phyloP scores from a whole-genome alignment of 2,797 vertebrate species.

The Sebastes iracundus region DNA sequence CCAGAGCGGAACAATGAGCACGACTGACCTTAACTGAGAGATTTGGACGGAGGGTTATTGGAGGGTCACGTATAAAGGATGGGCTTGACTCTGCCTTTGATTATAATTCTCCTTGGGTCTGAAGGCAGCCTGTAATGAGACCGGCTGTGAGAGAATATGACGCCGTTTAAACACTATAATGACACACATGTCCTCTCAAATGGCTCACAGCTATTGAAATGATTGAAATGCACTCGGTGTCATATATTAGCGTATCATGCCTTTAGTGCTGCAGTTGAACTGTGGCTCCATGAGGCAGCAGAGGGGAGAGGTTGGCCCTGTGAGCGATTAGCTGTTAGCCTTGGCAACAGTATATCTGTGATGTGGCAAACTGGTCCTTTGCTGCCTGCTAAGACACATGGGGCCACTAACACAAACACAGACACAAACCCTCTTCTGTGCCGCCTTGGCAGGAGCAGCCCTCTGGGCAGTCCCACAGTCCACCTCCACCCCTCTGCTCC shows the following conservation, averaged over 20 bases:
- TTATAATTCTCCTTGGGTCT: constrained; percentile 39
- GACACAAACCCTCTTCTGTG: constrained; percentile 56
- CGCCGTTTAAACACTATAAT: constrained; percentile 44
- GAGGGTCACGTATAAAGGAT: constrained; percentile 49
- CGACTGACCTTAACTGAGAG: constrained; percentile 40
- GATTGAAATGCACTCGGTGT: constrained; percentile 43
- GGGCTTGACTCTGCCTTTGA: constrained; percentile 26
- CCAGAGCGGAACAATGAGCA: constrained; percentile 49
- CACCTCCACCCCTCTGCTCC: not conserved
- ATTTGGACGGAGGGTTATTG: constrained; percentile 28
- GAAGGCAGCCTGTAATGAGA: constrained; percentile 35
- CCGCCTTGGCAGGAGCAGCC: constrained; percentile 52
- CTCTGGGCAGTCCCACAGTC: constrained; percentile 23
- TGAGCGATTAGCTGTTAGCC: constrained; percentile 40
- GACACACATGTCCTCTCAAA: constrained; percentile 30
- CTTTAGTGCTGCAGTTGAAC: constrained; percentile 30
- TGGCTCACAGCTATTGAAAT: constrained; percentile 16
- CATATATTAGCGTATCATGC: constrained; percentile 18
- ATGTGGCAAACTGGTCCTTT: constrained; percentile 50
- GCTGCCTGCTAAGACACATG: constrained; percentile 47
- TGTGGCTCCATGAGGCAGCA: constrained; percentile 28
- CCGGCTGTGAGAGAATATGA: constrained; percentile 21
- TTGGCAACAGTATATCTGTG: constrained; percentile 55
- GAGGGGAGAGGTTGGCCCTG: constrained; percentile 36
- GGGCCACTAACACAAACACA: constrained; percentile 51